A percentile compares a stretch with the other conserved stretches of the same genome.
These are phyloP conservation scores for Euglossa dilemma DNA, from an alignment of 1,140 invertebrate species.

Conservation along the genomic window DNA sequence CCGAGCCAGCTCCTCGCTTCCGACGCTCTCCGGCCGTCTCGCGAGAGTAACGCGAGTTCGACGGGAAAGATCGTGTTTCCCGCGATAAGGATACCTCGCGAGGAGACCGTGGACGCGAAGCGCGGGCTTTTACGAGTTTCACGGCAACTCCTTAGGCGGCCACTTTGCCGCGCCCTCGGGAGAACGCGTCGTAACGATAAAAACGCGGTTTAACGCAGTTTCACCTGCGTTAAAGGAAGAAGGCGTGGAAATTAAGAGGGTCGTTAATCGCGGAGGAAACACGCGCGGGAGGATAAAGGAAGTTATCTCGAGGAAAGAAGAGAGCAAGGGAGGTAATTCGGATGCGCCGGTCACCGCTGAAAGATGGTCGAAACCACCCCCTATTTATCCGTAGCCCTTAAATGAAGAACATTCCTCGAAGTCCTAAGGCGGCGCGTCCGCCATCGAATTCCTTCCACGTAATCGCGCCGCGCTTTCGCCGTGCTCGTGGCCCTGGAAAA, in stretches of 20 bases:
- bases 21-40: no score
- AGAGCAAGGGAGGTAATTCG: not conserved
- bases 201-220: not conserved
- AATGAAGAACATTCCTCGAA: conserved; percentile 1
- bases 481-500: conserved; percentile 5
- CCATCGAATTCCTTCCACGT: conserved; percentile 7
- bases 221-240: not conserved
- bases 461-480: conserved; percentile 3
- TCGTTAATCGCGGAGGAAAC: not conserved
- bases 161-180: not conserved
- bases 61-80: no score
- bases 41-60: no score
- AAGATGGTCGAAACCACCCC: not conserved
- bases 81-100: no score
- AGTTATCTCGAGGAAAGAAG: not conserved
- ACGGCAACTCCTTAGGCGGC: not conserved
- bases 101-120: not conserved
- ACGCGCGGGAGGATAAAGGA: no score
- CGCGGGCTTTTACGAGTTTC: conserved; percentile 17
- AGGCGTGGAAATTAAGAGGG: not conserved
- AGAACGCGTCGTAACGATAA: conserved; percentile 22
- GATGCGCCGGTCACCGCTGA: not conserved
- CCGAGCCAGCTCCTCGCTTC: not conserved
- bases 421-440: not conserved
- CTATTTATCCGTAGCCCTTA: conserved; percentile 8